Base-by-base conservation (phyloP, 2,797 vertebrate genomes). In the Distichodus sexfasciatus region DNA sequence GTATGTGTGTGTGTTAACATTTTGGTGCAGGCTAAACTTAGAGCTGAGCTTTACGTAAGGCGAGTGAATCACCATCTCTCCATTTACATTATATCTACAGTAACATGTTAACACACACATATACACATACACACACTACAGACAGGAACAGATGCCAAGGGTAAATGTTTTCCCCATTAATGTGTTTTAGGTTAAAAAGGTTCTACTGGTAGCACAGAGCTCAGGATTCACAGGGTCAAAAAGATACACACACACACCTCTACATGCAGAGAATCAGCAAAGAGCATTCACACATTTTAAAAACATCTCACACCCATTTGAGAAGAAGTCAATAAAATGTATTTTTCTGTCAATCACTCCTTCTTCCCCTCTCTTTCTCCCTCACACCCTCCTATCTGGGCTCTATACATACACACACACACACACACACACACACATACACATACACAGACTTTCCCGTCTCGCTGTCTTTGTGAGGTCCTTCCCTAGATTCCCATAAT, bases 11-110 rank as follows among this genome's bases (percentile, higher is more conserved):
- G 14, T 3, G 14, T 50, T 11, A 90, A 89, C 82, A 86, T 87
- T 87, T 80, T 82, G 62, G 80, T 87, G 86, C 84, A 87, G 85
- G 79, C 89, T 91, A 91, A 89, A 91, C 90, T 88, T 92, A 91
- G 90, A 89, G 82, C 81, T 77, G 78, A 80, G 83, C 86, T 91
- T 91, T 92, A 92, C 89, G 86, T 90, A 91, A 91, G 89, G 83
- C 75, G 81, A 86, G 87, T 91, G 90, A 91, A 89, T 92, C 89
- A 92, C 81, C 87, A 79, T 48, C 75, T 81, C 73, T 87, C 80
- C 81, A 81, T 87, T 83, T 82, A 82, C 86, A 83, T 84, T 82
- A 74, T 77, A 78, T 67, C 81, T 28, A 38, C 43, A 44, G 51
- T 14, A 55, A 55, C 24, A 7, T 35, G 10, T 38, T 11, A 31